Evolutionary conservation across 2,797 vertebrate species (phyloP).

Genomic region (Syngnathus acus): DNA sequence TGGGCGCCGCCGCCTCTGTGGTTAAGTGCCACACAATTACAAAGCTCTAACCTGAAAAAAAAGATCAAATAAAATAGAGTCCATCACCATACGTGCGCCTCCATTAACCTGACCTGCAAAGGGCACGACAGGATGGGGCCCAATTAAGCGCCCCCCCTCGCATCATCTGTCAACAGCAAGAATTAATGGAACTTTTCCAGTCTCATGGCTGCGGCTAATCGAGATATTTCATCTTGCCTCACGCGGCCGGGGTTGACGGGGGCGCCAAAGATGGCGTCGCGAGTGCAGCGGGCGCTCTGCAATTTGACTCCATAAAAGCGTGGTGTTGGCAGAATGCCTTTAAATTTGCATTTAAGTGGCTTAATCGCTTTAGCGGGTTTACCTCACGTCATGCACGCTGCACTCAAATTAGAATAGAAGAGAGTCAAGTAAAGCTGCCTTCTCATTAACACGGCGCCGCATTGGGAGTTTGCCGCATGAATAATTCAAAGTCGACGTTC

Average conservation of each 20-base stretch:
- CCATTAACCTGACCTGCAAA: no score
- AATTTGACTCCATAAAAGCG: not conserved
- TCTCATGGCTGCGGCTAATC: slow-evolving; percentile 27
- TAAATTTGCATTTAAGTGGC: slow-evolving; percentile 23
- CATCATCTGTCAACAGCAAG: no score
- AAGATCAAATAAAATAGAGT: no score
- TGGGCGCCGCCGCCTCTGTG: no score
- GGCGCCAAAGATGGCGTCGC: slow-evolving; percentile 1
- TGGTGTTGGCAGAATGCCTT: slow-evolving; percentile 2
- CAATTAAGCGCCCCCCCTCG: no score
- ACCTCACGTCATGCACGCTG: slow-evolving; percentile 13
- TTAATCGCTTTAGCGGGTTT: slow-evolving; percentile 13
- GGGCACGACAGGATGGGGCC: no score
- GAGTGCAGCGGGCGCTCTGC: not conserved
- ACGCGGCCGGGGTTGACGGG: slow-evolving; percentile 9
- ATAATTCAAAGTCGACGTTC: slow-evolving; percentile 5
- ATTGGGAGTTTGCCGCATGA: slow-evolving; percentile 3
- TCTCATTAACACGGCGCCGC: slow-evolving; percentile 2
- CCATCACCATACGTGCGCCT: no score
- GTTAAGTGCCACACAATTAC: no score
- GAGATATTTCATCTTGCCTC: slow-evolving; percentile 12
- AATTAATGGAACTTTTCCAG: slow-evolving; percentile 16
- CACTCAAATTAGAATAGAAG: slow-evolving; percentile 6
- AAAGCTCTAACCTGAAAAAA: no score
- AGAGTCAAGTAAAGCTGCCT: slow-evolving; percentile 14